These are phyloP conservation scores for Xiphophorus maculatus DNA, from an alignment of 2,113 vertebrate species.

Conservation along the genomic window DNA sequence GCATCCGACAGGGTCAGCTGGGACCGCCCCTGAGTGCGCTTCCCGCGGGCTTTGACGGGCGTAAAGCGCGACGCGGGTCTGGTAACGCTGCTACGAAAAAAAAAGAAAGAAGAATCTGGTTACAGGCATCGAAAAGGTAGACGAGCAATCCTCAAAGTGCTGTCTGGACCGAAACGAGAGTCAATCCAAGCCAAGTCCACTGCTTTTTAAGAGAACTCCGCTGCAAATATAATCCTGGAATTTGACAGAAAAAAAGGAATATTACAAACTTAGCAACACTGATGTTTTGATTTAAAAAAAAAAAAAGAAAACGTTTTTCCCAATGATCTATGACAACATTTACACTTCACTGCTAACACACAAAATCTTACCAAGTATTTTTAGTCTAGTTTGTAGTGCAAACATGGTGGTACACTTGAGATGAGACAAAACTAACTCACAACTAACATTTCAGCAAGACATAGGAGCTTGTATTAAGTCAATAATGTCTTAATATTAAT, in stretches of 20 bases:
- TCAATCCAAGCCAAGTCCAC: neutral
- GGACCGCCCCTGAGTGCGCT: neutral
- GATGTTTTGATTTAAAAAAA: too few relatives aligned
- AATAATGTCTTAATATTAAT: too few relatives aligned
- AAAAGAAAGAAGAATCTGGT: neutral
- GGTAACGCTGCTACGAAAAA: neutral
- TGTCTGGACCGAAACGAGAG: neutral
- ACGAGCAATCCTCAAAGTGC: neutral
- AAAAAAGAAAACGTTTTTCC: too few relatives aligned
- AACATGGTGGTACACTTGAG: too few relatives aligned
- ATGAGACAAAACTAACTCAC: too few relatives aligned
- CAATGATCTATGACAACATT: neutral
- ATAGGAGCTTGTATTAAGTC: too few relatives aligned
- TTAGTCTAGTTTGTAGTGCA: too few relatives aligned
- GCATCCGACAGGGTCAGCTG: conserved; percentile 8
- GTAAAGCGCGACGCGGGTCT: too few relatives aligned
- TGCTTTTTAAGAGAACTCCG: neutral
- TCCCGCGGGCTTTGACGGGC: neutral
- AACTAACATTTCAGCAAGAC: too few relatives aligned
- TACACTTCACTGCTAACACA: neutral
- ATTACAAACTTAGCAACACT: neutral
- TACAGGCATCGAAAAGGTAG: neutral
- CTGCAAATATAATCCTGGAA: neutral
- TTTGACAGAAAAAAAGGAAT: neutral
- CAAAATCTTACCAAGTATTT: too few relatives aligned